Evolutionary conservation across 1,140 invertebrate species (phyloP).

Genomic region (Euura saliciscinereae): DNA sequence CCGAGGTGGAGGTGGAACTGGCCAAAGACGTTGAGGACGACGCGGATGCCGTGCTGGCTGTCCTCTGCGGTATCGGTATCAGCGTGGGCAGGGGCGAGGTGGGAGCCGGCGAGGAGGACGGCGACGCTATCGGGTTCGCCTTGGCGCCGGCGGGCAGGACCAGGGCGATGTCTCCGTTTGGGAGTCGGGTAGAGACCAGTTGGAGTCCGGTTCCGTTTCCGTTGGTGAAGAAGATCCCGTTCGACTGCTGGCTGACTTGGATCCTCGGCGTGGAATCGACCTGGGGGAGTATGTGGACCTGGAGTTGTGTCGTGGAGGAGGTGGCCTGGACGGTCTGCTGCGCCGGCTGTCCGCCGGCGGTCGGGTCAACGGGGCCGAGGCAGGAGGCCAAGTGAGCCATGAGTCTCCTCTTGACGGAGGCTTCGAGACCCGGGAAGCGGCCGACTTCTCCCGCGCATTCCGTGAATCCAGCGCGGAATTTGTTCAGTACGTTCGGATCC

Average conservation of each 20-base stretch:
- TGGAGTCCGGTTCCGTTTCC: conserved; percentile 60
- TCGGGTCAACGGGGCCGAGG: conserved; percentile 57
- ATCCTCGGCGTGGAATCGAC: conserved; percentile 50
- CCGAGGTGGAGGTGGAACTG: conserved; percentile 55
- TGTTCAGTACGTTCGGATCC: conserved; percentile 79
- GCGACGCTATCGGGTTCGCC: conserved; percentile 52
- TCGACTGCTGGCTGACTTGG: conserved; percentile 54
- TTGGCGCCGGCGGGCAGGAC: conserved; percentile 61
- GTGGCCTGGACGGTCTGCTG: conserved; percentile 48
- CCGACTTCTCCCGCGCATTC: conserved; percentile 87
- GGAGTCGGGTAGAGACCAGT: conserved; percentile 66
- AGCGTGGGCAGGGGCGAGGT: conserved; percentile 67
- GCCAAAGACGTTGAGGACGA: conserved; percentile 63
- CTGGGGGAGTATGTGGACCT: conserved; percentile 55
- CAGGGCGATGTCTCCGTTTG: conserved; percentile 67
- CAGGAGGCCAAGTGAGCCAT: conserved; percentile 76
- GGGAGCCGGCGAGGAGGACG: conserved; percentile 55
- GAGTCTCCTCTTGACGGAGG: conserved; percentile 72
- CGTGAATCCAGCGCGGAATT: conserved; percentile 86
- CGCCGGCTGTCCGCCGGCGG: conserved; percentile 49
- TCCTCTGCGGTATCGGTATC: conserved; percentile 74
- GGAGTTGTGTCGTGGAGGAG: conserved; percentile 49
- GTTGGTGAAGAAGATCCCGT: conserved; percentile 59
- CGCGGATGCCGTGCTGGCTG: conserved; percentile 70
- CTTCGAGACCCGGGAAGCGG: conserved; percentile 75